Evolutionary conservation across 2,888 invertebrate species (phyloP).

Genomic region (Metacarcinus magister): DNA sequence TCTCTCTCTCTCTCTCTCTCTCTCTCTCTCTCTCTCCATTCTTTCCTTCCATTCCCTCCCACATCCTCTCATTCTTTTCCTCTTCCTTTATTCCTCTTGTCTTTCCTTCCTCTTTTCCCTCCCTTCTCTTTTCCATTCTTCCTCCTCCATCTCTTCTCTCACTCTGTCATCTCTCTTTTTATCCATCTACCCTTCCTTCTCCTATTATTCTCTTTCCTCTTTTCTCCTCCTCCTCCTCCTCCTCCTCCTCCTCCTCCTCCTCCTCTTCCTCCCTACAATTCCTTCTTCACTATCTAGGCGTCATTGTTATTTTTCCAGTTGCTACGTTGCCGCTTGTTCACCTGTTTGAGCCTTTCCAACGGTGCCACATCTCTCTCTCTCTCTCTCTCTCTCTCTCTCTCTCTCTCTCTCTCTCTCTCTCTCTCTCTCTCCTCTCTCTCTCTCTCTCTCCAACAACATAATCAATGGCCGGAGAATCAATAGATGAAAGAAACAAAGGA

Average conservation of each 20-base stretch:
- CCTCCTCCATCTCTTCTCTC: neutral
- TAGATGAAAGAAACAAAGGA: conserved; percentile 26
- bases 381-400: neutral
- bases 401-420: too few species aligned
- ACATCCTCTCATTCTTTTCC: neutral
- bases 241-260: neutral
- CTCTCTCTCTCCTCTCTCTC: neutral
- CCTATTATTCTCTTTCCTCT: too few species aligned
- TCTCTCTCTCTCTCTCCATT: neutral
- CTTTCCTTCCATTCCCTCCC: neutral
- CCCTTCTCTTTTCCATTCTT: neutral
- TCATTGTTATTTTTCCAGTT: neutral
- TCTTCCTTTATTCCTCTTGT: neutral
- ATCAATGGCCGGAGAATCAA: neutral
- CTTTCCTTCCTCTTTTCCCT: neutral
- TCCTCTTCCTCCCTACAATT: neutral
- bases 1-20: neutral
- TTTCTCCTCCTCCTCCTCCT: too few species aligned
- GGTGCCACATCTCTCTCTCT: neutral
- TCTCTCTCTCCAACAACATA: conserved; percentile 1
- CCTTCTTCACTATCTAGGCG: neutral
- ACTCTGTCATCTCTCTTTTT: neutral
- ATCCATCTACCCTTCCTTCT: neutral
- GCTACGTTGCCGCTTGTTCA: neutral
- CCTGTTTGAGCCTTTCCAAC: neutral